Base-by-base conservation (phyloP, 2,888 invertebrate species). In the Caenorhabditis panamensis region DNA sequence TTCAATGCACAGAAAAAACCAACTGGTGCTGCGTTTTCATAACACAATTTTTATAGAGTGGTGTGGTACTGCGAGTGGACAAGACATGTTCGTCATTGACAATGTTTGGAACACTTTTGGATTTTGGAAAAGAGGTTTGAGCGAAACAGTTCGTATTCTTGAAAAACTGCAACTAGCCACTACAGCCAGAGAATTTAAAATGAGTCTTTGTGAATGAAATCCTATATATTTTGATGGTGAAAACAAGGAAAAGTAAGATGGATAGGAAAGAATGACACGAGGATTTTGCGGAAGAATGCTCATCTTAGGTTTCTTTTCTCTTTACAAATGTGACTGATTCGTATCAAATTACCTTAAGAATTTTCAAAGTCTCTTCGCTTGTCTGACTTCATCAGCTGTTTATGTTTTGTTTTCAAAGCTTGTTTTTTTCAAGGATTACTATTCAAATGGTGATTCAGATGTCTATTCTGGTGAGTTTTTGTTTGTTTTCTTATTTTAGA, bases 321-420 rank as follows among this genome's bases (percentile, higher is more conserved):
- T 75, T 80, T 80, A 80, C 80, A 80, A 80, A 80, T 80, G 75
- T 80, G 80, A 69, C 75, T 75, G 68, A 75, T 75, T 72, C 72
- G 79, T 79, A 73, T 79, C 79, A 64, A 63, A 68, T 79, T 79
- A 62, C 79, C 20, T 47, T 6, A 63, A 28, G 63, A 68, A 68
- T 79, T 49, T 64, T 67, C 26, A 63, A 67, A 67, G 66, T 64
- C 47, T 44, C 28, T 44, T 51, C 24, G 51, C 71, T 16, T 8
- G 66, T 75, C 61, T 59, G 51, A 66, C 51, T 69, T 53, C 51
- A 36, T 47, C 22, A 26, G 28, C 54, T 28, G n/a, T 28, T 28
- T 28, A n/a, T 54, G 54, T 28, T 54, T 51, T 51, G 11, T 24
- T 51, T 24, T 11, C 11, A 4, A 31, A n/a, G n/a, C 9, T 9